Base-by-base conservation (phyloP, 2,113 vertebrate species). In the Helogale parvula region DNA sequence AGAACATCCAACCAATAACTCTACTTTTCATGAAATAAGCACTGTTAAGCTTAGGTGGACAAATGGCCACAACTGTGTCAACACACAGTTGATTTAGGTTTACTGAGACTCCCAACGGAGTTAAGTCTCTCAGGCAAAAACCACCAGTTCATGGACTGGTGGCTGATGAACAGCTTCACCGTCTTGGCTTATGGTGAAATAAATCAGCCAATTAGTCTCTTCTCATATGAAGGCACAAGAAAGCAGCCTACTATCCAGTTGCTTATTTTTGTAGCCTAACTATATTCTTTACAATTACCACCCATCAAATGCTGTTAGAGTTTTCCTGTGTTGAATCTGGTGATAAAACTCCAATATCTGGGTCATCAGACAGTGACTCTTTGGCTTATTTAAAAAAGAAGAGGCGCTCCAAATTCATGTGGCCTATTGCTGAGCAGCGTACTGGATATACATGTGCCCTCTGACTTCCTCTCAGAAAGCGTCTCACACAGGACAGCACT, bases 401-500 rank as follows among this genome's bases (percentile, higher is more conserved):
- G 17, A 92, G 33, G 33, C 8, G 81, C 6, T 5, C n/a, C 27
- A 85, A 41, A 57, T 63, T 93, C 52, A 63, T 11, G n/a, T 12
- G 31, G 21, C 60, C 72, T 8, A 79, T 8, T 60, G 47, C 63
- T 63, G 23, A 50, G 23, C 7, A 85, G 33, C 13, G 83, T 16
- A 60, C 4, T 77, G 11, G 9, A 38, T 4, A 77, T 16, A 14
- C 21, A 2, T 11, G n/a, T 91, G 35, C 63, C 45, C 54, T 66
- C 35, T 21, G 25, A 19, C 38, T 86, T n/a, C 33, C 33, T 68
- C 66, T 54, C 68, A 45, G 52, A 29, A 38, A 93, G 57, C 7
- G 52, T 8, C 45, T 74, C 5, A 66, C 47, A 60, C 3, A 21
- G 16, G 79, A 77, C 23, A 19, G 63, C 89, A 98, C 98, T 97